Base-by-base conservation (phyloP, 2,888 invertebrate genomes). In the Agrochola lota region DNA sequence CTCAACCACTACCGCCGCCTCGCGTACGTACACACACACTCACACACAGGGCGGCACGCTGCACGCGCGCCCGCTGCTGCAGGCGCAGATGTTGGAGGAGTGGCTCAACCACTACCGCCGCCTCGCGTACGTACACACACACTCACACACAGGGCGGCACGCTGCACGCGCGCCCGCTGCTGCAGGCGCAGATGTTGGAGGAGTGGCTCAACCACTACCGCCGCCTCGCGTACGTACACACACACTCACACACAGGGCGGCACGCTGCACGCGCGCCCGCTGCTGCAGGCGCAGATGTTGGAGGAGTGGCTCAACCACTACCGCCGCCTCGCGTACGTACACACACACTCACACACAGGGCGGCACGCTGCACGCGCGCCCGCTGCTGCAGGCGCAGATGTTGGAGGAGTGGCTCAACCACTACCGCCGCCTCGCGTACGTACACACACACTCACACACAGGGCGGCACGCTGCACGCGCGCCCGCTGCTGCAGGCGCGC, bases 131-230 rank as follows among this genome's bases (percentile, higher is more conserved):
- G 93, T 99, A 72, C 30, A 64, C 63, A 40, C 49, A 49, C 49
- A 49, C 49, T 17, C 63, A 40, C 59, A 9, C 15, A 40, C 67
- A 67, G 26, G 87, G 98, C 98, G 63, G 99, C 99, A 97, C 98
- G 91, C 97, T 98, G 78, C 98, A 97, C 97, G 98, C 99, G 98
- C 97, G 49, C 17, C 49, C 49, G 6, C 49, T 49, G 23, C 55
- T 55, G 95, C 98, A 98, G 93, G 97, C 99, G 85, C 98, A 98
- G 92, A 98, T 99, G 96, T 97, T 98, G 90, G 95, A 99, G 92
- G 94, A 99, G 96, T 99, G 99, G 99, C 97, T 99, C 89, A 99
- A 99, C 96, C 98, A 99, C 96, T 99, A 99, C 96, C 97, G 99
- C 90, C 97, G 98, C 90, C 97, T 98, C 92, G 98, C 94, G 94